Evolutionary conservation across 2,888 invertebrate species (phyloP).

Genomic region (Bembecia ichneumoniformis): DNA sequence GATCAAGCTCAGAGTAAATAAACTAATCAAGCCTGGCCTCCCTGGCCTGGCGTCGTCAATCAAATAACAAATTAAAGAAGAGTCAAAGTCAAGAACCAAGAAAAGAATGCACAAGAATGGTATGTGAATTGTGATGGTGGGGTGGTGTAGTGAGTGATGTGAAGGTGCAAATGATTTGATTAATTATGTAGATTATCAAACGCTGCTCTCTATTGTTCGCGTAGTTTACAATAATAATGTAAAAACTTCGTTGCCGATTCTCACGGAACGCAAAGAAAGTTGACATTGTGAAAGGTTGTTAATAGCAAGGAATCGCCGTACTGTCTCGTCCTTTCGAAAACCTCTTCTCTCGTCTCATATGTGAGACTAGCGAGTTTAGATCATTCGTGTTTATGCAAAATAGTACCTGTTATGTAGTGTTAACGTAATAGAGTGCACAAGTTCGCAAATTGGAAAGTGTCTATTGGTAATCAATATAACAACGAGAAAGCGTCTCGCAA

Average conservation of each 20-base stretch:
- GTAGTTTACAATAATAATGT: slow-evolving; percentile 45
- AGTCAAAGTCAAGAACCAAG: too few species aligned
- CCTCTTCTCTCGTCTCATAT: background rate
- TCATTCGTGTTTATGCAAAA: slow-evolving; percentile 24
- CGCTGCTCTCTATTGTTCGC: slow-evolving; percentile 46
- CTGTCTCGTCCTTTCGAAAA: background rate
- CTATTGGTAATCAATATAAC: slow-evolving; percentile 4
- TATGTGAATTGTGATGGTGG: too few species aligned
- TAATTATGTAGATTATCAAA: slow-evolving; percentile 42
- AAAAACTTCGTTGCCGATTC: slow-evolving; percentile 44
- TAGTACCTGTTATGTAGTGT: slow-evolving; percentile 21
- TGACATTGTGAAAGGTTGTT: slow-evolving; percentile 27
- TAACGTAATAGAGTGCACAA: slow-evolving; percentile 14
- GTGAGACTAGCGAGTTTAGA: slow-evolving; percentile 10
- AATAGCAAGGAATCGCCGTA: background rate
- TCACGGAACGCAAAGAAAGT: slow-evolving; percentile 62
- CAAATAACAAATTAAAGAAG: too few species aligned
- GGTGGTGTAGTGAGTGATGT: too few species aligned
- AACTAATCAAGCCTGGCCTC: too few species aligned
- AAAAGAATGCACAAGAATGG: too few species aligned
- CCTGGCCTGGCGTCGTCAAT: too few species aligned
- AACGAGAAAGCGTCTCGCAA: slow-evolving; percentile 8
- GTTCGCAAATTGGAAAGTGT: background rate
- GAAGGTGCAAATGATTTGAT: background rate
- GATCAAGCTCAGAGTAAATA: too few species aligned